Evolutionary conservation across 2,888 invertebrate species (phyloP), one percentile per base, ranked within the genome.

Genomic region (Macaria notata): DNA sequence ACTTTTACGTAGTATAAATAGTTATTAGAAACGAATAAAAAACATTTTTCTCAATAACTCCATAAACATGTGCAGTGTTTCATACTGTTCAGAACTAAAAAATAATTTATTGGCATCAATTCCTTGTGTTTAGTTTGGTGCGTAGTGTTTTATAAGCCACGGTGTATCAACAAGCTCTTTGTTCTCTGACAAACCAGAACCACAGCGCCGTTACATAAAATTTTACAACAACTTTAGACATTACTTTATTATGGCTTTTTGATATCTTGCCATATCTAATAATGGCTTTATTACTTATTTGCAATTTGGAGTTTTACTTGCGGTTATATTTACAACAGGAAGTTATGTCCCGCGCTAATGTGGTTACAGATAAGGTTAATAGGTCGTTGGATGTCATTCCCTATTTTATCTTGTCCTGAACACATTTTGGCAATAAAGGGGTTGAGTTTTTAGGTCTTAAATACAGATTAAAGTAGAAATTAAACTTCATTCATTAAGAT

Each of bases 151-250:
- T 3, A 6, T 36, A 6, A 36, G 7, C 7, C 33, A 36, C 4
- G 0, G 7, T 36, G 3, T 36, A 36, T 36, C 33, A 2, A 36
- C 33, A 36, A 36, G 33, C 7, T 36, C 4, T 3, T 36, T 36
- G 33, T 36, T 36, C 33, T 36, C 5, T 36, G 33, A 36, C 7
- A 6, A 36, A 36, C 73, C 79, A 76, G 83, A 82, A 83, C 60
- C 81, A 81, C 81, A 81, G 73, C 79, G 81, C 81, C 83, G 84
- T 86, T 83, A 83, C 86, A 81, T 87, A 85, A 87, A 86, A 86
- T 87, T 87, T 88, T 86, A 86, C 85, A 87, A 83, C 86, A 84
- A 87, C 81, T 86, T 86, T 78, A 80, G 86, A 86, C 82, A 80
- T 78, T 81, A 79, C 81, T 81, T 78, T 81, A 79, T 84, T 87